phyloP scores from a whole-genome alignment of 2,113 vertebrate genomes.

The Antennarius striatus region DNA sequence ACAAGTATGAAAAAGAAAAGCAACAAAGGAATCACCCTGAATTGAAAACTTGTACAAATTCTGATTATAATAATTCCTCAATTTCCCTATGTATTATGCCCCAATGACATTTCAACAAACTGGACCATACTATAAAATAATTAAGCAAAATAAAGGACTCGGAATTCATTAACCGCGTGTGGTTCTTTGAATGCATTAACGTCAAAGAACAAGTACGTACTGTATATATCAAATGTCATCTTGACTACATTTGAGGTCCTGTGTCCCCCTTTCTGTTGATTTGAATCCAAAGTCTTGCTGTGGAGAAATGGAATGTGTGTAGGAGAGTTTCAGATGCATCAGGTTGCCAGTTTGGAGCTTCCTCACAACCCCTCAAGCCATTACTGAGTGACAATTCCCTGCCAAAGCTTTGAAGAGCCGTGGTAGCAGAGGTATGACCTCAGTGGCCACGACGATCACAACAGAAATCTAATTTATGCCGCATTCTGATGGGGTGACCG shows the following conservation, averaged over 20 bases:
- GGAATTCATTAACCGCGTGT: too few relatives aligned
- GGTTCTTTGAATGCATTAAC: too few relatives aligned
- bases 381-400: slow-evolving; percentile 53
- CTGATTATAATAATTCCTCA: too few relatives aligned
- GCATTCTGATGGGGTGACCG: slow-evolving; percentile 49
- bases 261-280: slow-evolving; percentile 30
- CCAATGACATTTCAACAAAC: too few relatives aligned
- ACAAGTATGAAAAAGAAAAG: neutral
- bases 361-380: slow-evolving; percentile 58
- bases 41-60: neutral
- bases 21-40: neutral
- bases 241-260: slow-evolving; percentile 46
- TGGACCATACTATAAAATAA: too few relatives aligned
- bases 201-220: slow-evolving; percentile 42
- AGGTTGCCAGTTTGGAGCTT: slow-evolving; percentile 67
- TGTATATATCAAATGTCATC: slow-evolving; percentile 57
- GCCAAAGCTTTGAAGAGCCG: slow-evolving; percentile 66
- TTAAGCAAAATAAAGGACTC: too few relatives aligned
- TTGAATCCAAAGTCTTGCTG: slow-evolving; percentile 49
- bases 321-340: slow-evolving; percentile 74
- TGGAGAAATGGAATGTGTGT: slow-evolving; percentile 72
- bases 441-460: slow-evolving; percentile 64
- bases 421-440: slow-evolving; percentile 65
- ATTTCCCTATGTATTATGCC: too few relatives aligned
- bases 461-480: slow-evolving; percentile 55